Evolutionary conservation across 2,797 vertebrate species (phyloP).

Genomic region (Neomorphus geoffroyi): DNA sequence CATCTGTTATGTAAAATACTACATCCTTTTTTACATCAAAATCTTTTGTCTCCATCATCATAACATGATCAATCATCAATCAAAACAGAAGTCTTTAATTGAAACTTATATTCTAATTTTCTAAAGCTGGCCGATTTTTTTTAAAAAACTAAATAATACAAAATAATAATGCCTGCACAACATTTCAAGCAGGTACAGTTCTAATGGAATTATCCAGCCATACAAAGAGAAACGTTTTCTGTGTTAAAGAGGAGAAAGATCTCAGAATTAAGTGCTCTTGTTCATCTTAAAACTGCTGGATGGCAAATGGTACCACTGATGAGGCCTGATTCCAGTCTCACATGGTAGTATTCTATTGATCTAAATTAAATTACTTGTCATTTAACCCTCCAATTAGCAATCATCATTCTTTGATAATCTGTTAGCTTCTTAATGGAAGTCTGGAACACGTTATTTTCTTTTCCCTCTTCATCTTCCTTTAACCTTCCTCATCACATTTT

Average conservation of each 20-base stretch:
- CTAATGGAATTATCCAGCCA: neutral
- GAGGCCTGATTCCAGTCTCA: neutral
- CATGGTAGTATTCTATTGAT: neutral
- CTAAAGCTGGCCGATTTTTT: neutral
- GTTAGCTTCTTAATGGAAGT: neutral
- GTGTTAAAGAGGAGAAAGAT: neutral
- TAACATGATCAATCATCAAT: neutral
- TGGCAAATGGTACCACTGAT: neutral
- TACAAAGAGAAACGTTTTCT: neutral
- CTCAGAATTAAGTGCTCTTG: neutral
- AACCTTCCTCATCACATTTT: neutral
- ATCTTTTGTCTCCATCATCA: neutral
- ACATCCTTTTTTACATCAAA: neutral
- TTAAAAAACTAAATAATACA: neutral
- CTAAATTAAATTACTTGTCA: neutral
- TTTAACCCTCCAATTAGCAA: neutral
- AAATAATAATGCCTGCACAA: neutral
- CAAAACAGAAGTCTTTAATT: neutral
- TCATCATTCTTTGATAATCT: neutral
- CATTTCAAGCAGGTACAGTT: neutral
- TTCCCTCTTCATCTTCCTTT: neutral
- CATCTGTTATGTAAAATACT: neutral
- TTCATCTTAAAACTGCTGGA: neutral
- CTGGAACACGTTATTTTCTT: neutral
- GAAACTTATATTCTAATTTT: neutral